Evolutionary conservation across 2,888 invertebrate species (phyloP).

Genomic region (Cephonodes hylas): DNA sequence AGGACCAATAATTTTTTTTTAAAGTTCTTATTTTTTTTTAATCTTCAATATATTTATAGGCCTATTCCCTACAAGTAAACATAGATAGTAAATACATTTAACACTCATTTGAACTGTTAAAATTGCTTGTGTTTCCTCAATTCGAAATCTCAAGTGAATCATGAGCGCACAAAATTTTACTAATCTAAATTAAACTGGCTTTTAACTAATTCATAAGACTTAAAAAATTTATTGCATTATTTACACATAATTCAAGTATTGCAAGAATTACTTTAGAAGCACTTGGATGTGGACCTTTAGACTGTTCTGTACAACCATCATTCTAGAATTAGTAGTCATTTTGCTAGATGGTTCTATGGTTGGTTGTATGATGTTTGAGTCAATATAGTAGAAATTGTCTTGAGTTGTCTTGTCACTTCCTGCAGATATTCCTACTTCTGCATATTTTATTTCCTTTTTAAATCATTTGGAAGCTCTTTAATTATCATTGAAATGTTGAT

Average conservation of each 20-base stretch:
- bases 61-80: not conserved
- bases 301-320: not conserved
- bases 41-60: not conserved
- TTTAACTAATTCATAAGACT: constrained; percentile 1
- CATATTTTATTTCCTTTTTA: too few relatives aligned
- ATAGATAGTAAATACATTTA: not conserved
- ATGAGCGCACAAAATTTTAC: not conserved
- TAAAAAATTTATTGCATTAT: constrained; percentile 2
- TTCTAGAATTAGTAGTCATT: not conserved
- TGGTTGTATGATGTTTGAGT: too few relatives aligned
- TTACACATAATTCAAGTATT: constrained; percentile 8
- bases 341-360: not conserved
- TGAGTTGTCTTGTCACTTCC: too few relatives aligned
- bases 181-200: not conserved
- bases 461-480: too few relatives aligned
- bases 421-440: too few relatives aligned
- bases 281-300: constrained; percentile 6
- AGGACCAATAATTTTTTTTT: too few relatives aligned
- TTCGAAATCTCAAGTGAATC: not conserved
- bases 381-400: too few relatives aligned
- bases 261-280: not conserved
- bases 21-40: too few relatives aligned
- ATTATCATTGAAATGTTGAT: too few relatives aligned
- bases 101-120: not conserved
- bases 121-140: not conserved